A percentile compares a stretch with the other conserved stretches of the same genome.
phyloP scores from a whole-genome alignment of 2,113 vertebrate species.

The Arenaria interpres region DNA sequence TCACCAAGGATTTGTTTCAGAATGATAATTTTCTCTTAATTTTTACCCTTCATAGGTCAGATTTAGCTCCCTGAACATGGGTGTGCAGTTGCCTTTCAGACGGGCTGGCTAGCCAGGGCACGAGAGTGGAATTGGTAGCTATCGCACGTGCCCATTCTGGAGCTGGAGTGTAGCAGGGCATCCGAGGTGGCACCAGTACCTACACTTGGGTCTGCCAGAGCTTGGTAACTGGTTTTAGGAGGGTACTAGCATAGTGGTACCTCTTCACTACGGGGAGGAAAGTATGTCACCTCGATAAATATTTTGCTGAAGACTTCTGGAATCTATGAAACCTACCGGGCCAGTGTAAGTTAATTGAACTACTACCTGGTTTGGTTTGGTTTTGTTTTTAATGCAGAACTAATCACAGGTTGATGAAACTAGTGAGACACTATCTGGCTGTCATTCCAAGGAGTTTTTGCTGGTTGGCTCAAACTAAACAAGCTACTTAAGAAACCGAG shows the following conservation, averaged over 20 bases:
- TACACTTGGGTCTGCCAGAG: rapidly evolving
- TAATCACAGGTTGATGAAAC: neutral
- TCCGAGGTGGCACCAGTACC: neutral
- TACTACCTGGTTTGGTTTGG: neutral
- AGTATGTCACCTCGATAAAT: neutral
- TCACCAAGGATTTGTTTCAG: neutral
- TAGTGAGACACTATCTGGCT: neutral
- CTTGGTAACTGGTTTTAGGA: neutral
- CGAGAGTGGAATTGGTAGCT: neutral
- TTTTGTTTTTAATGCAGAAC: no score
- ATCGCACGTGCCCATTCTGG: rapidly evolving
- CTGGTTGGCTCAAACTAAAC: neutral
- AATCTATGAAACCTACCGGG: neutral
- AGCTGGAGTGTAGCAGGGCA: neutral
- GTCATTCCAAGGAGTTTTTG: neutral
- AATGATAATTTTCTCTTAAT: neutral
- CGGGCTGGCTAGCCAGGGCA: neutral
- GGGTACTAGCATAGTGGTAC: neutral
- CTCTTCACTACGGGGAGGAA: neutral
- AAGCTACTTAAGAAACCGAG: neutral
- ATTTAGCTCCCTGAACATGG: neutral
- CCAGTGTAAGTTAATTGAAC: neutral
- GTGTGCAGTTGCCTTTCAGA: neutral
- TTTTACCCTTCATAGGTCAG: neutral
- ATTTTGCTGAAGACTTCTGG: neutral